phyloP scores from a whole-genome alignment of 2,888 invertebrate genomes.

The Nemotelus pantherinus region DNA sequence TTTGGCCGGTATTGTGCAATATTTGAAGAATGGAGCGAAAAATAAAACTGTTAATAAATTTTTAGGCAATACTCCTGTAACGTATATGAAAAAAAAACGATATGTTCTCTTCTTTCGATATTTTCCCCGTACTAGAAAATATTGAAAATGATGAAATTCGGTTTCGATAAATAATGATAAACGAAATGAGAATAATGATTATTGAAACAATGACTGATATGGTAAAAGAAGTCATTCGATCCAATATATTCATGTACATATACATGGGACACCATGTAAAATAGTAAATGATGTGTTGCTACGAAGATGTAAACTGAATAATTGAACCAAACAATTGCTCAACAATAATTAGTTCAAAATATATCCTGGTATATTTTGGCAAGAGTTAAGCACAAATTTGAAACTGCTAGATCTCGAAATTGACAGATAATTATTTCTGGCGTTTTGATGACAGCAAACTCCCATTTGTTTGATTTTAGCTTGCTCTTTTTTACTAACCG shows the following conservation, averaged over 20 bases:
- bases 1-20: constrained; percentile 39
- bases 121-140: not conserved
- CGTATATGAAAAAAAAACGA: not conserved
- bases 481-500: no score
- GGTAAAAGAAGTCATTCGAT: not conserved
- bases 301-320: not conserved
- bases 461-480: no score
- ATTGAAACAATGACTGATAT: not conserved
- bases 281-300: not conserved
- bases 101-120: not conserved
- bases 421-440: no score
- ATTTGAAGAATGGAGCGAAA: constrained; percentile 12
- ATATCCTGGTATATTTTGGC: no score
- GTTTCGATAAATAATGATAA: constrained; percentile 10
- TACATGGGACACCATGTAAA: not conserved
- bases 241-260: not conserved
- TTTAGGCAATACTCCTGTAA: no score
- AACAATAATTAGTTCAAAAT: no score
- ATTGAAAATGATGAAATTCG: constrained; percentile 4
- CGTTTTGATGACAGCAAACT: no score
- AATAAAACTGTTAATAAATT: constrained; percentile 13
- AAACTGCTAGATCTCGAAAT: no score
- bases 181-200: constrained; percentile 8
- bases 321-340: no score
- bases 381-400: no score